A percentile compares a stretch with the other conserved stretches of the same genome.
Conservation (phyloP, 2,888 invertebrate species). For the Troilus luridus region DNA sequence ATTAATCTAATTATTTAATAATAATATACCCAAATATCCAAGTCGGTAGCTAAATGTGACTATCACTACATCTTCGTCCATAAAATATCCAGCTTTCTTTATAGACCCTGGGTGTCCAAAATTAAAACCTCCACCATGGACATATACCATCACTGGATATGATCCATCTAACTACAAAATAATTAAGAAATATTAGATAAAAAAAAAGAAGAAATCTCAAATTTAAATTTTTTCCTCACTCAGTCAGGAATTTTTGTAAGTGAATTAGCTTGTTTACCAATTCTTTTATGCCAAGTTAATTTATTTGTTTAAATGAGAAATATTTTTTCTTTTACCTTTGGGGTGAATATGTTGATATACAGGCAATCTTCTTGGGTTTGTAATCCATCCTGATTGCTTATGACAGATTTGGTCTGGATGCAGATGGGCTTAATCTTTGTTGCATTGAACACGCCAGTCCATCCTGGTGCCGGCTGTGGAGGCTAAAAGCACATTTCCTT, state of each 20-base stretch:
- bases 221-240: not conserved
- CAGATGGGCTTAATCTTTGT: not conserved
- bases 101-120: not conserved
- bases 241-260: not conserved
- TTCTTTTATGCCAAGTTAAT: not conserved
- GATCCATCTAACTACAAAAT: not conserved
- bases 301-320: not conserved
- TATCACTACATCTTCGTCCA: conserved; percentile 31
- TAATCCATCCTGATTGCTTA: not conserved
- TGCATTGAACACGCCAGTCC: conserved; percentile 6
- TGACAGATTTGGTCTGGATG: not conserved
- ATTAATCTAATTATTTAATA: not conserved
- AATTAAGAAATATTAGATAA: not conserved
- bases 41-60: conserved; percentile 27
- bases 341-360: not conserved
- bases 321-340: not conserved
- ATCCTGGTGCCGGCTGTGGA: not conserved
- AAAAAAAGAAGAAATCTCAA: not conserved
- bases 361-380: conserved; percentile 21
- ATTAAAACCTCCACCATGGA: not conserved
- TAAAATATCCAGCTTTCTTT: not conserved
- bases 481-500: not conserved
- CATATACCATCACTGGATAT: conserved; percentile 14
- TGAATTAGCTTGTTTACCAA: not conserved
- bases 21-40: conserved; percentile 9